These are phyloP conservation scores for Hylaeus anthracinus DNA, from an alignment of 1,140 invertebrate species.

Conservation along the genomic window DNA sequence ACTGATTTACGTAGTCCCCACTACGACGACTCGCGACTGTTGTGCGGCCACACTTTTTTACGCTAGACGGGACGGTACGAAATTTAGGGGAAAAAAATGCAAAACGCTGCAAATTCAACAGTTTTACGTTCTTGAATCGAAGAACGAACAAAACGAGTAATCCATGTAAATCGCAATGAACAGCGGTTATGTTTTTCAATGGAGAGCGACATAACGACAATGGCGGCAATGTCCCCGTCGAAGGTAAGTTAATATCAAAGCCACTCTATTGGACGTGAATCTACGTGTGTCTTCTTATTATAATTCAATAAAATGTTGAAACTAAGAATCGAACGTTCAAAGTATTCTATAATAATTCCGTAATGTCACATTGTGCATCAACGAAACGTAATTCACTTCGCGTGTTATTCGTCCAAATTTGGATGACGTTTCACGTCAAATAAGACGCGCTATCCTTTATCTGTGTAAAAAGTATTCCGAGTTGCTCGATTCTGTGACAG, in stretches of 20 bases:
- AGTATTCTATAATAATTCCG: not conserved
- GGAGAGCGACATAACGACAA: constrained; percentile 76
- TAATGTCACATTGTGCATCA: not conserved
- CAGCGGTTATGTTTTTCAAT: constrained; percentile 76
- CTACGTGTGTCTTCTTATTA: not conserved
- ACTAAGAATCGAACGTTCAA: not conserved
- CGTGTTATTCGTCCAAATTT: constrained; percentile 14
- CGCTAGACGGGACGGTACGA: not conserved
- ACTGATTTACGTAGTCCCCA: not conserved
- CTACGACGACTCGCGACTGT: constrained; percentile 1
- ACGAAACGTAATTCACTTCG: not conserved
- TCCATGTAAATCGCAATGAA: constrained; percentile 59
- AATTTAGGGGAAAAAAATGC: constrained; percentile 34
- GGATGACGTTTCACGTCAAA: constrained; percentile 36
- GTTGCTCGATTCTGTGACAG: not conserved
- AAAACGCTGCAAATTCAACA: not conserved
- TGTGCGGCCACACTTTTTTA: constrained; percentile 1
- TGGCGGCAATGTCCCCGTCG: constrained; percentile 78
- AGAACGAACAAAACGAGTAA: constrained; percentile 18
- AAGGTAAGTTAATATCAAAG: constrained; percentile 69
- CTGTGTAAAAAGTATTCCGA: not conserved
- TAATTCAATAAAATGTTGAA: not conserved
- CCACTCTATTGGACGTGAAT: not conserved
- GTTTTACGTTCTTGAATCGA: not conserved
- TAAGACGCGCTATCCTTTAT: constrained; percentile 6